Evolutionary conservation across 2,797 vertebrate genomes (phyloP).

Genomic region (Phrynocephalus forsythii): DNA sequence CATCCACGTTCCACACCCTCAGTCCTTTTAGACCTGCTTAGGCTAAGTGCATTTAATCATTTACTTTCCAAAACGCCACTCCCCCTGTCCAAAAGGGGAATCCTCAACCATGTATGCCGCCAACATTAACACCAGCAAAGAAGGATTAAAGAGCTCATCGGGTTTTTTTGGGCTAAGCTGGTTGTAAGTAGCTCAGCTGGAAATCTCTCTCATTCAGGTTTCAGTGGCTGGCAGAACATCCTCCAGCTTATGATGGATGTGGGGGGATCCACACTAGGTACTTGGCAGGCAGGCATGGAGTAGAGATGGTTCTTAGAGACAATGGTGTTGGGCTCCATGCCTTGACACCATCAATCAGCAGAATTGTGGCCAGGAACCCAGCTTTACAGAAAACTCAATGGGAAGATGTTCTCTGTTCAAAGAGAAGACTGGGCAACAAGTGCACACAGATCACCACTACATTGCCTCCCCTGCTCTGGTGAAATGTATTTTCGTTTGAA

Average conservation of each 20-base stretch:
- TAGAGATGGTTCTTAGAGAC: not conserved
- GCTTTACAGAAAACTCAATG: not conserved
- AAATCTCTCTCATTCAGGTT: slow-evolving; percentile 19
- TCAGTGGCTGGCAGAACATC: slow-evolving; percentile 9
- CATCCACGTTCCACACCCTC: not conserved
- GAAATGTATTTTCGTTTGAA: not conserved
- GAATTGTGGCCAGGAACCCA: not conserved
- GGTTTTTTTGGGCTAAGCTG: slow-evolving; percentile 29
- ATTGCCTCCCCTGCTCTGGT: no score
- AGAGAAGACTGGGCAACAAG: not conserved
- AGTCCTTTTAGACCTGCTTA: not conserved
- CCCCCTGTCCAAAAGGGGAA: not conserved
- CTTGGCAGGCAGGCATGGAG: not conserved
- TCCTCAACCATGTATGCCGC: not conserved
- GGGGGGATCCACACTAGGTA: not conserved
- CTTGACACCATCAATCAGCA: not conserved
- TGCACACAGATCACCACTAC: not conserved
- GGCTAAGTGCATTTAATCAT: not conserved
- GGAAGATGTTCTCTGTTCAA: not conserved
- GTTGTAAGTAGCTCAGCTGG: slow-evolving; percentile 31
- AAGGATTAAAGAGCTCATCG: slow-evolving; percentile 30
- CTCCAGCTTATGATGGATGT: slow-evolving; percentile 7
- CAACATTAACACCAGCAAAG: slow-evolving; percentile 23
- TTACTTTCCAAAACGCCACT: not conserved
- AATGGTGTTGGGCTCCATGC: not conserved